Evolutionary conservation across 1,140 invertebrate genomes (phyloP).

Genomic region (Contarinia nasturtii): DNA sequence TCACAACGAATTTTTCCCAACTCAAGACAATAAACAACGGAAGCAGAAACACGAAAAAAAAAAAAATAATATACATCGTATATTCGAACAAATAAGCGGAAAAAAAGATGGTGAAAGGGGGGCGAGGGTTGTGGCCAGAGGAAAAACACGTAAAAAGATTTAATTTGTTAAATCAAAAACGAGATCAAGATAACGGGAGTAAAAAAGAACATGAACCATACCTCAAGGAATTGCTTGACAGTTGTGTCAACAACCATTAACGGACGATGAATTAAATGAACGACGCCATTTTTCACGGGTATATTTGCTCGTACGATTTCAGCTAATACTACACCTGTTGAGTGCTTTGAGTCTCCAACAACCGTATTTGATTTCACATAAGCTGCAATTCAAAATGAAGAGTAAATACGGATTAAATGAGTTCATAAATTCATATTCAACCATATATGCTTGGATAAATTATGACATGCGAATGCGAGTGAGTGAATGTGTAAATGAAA

Average conservation of each 20-base stretch:
- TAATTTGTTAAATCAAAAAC: no score
- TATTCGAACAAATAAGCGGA: no score
- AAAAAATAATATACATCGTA: no score
- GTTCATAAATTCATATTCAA: background rate
- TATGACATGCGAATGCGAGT: background rate
- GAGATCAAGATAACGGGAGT: no score
- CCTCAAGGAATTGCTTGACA: conserved; percentile 67
- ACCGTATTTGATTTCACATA: conserved; percentile 76
- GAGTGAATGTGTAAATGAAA: conserved; percentile 5
- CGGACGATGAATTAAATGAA: conserved; percentile 77
- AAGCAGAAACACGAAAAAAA: no score
- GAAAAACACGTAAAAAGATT: no score
- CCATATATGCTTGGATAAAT: background rate
- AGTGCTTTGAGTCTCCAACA: conserved; percentile 51
- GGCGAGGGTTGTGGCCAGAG: no score
- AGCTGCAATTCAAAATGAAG: conserved; percentile 30
- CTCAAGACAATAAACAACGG: no score
- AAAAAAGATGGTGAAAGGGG: no score
- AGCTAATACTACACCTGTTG: conserved; percentile 61
- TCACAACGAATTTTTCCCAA: no score
- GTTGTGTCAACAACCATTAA: conserved; percentile 76
- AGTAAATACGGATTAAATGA: background rate
- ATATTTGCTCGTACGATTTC: conserved; percentile 83
- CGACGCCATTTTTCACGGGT: conserved; percentile 76
- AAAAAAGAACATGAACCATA: conserved; percentile 23